Evolutionary conservation across 2,797 vertebrate species (phyloP), one percentile per base, ranked within the genome.

Genomic region (Gadopsis marmoratus): DNA sequence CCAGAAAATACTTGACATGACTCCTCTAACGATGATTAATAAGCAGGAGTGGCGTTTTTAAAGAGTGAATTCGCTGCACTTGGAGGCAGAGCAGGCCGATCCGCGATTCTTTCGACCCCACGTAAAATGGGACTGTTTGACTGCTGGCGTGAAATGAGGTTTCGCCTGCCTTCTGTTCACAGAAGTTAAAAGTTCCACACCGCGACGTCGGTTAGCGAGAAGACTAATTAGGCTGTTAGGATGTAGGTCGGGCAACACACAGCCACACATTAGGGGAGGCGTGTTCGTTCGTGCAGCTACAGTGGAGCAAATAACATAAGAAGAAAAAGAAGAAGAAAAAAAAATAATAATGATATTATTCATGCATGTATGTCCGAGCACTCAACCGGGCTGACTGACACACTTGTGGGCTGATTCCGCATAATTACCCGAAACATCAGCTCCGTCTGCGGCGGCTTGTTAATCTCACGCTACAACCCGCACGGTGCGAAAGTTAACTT

Each of bases 1-100:
- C 31, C n/a, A 71, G 41, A n/a, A 45, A 66, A 77, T 51, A 69
- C 17, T 54, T 78, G 66, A 64, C 67, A 70, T 29, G 56, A 62
- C 60, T 82, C 67, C 74, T 51, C 70, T 81, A 66, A 67, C 31
- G 19, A 50, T 33, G 51, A 83, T 64, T 19, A n/a, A 78, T 67
- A 45, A 54, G 21, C 16, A 12, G 16, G 13, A 54, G 14, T 21
- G 31, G 31, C 21, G 53, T 47, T 59, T 63, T 21, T 0, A 41
- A 19, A n/a, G n/a, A n/a, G n/a, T n/a, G n/a, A n/a, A 31, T 0
- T 43, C 60, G 21, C 47, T 3, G 65, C 10, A 13, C 31, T 54
- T 65, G 1, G 7, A 51, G 4, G 41, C 16, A 39, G 26, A 4
- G 56, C 47, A 59, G 13, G 12, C 10, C 33, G 23, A 69, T 39